A percentile compares a stretch with the other conserved stretches of the same genome.
phyloP scores from a whole-genome alignment of 2,113 vertebrate genomes.

The Gila orcuttii region DNA sequence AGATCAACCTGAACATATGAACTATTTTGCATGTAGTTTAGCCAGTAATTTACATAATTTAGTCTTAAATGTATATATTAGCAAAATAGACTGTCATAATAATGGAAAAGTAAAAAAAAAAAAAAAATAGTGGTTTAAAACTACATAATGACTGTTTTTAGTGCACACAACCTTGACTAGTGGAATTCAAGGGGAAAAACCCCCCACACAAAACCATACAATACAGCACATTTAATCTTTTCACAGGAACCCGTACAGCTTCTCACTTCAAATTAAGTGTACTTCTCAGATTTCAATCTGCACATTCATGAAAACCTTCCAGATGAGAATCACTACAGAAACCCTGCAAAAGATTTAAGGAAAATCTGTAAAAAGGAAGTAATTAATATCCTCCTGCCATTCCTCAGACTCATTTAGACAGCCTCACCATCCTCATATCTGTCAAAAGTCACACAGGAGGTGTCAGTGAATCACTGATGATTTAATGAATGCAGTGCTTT shows the following conservation, averaged over 20 bases:
- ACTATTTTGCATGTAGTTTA: background rate
- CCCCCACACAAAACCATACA: background rate
- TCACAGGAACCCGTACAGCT: background rate
- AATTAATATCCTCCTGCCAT: slow-evolving; percentile 32
- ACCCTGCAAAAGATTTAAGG: slow-evolving; percentile 5
- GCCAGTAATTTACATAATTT: background rate
- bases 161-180: background rate
- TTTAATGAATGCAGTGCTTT: slow-evolving; percentile 37
- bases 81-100: background rate
- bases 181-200: background rate
- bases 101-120: background rate
- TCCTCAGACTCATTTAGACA: slow-evolving; percentile 35
- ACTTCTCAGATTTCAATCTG: slow-evolving; percentile 19
- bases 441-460: slow-evolving; percentile 34
- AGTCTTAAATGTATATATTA: background rate
- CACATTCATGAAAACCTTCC: slow-evolving; percentile 21
- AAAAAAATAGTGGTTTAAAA: background rate
- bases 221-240: background rate
- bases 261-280: background rate
- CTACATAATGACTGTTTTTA: background rate
- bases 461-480: slow-evolving; percentile 38
- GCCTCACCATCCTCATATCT: slow-evolving; percentile 32
- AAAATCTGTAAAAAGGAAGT: slow-evolving; percentile 29
- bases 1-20: no score
- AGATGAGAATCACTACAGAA: slow-evolving; percentile 13